Base-by-base conservation (phyloP, 2,113 vertebrate species). In the Daboia siamensis region DNA sequence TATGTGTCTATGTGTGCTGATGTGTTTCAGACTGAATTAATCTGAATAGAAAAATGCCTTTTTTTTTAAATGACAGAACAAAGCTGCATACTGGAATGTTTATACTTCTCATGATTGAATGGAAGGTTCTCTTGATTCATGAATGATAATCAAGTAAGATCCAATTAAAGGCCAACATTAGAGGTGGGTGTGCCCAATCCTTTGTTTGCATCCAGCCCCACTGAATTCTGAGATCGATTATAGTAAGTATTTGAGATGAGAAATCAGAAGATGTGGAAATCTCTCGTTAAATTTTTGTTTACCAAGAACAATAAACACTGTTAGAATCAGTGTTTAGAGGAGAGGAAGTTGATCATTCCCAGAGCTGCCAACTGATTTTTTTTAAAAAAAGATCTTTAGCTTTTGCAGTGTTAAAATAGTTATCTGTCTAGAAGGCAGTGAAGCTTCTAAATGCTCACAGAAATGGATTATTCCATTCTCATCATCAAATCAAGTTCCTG, bases 81-180 rank as follows among this genome's bases (percentile, higher is more conserved):
- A 93, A 94, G 12, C 26, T 88, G 21, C 21, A 94, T 91, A 91
- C 51, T 91, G 52, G 90, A 93, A 48, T 94, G 64, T 46, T 92
- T 92, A 64, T 48, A 46, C 88, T 96, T 94, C 95, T 95, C 88
- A 88, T 90, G 93, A 94, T 39, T 44, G 59, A 91, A 93, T 39
- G 23, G 95, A 80, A 89, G 46, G 46, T 54, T 51, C 84, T 44
- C 39, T 59, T 57, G 46, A n/a, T 48, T 55, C n/a, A 55, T 2
- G 51, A 33, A 24, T 74, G 93, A 84, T 94, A 94, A 74, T 96
- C 95, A 95, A 39, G 95, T 94, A 93, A 74, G 44, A 0, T 5
- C 56, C 94, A 86, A 89, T 94, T 94, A 92, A 94, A 91, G 69
- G 94, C 39, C 86, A 93, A 13, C 4, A 57, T 94, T 95, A 87